Evolutionary conservation across 2,888 invertebrate species (phyloP), one percentile per base, ranked within the genome.

Genomic region (Disparrhopalites patrizii): DNA sequence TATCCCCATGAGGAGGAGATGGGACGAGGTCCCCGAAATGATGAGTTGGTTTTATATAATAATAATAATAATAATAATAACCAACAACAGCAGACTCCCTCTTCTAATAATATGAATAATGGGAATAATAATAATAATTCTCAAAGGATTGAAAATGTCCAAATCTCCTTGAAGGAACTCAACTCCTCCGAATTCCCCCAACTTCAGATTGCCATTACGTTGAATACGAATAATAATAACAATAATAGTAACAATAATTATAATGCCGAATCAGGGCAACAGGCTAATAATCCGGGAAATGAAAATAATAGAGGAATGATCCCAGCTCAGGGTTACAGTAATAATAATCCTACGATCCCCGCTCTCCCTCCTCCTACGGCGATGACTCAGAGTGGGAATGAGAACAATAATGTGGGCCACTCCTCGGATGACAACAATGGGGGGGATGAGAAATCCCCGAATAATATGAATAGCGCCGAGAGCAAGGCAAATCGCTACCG

Each of bases 151-250:
- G 75, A 75, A 62, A 75, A 75, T 67, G 75, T 75, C 0, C 74
- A 74, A 62, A 75, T 75, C 60, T 75, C 74, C 5, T 63, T 75
- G 20, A 74, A 72, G 55, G 74, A 75, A 47, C 57, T 73, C 20
- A 73, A 62, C 55, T 68, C 69, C 0, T 72, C 74, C 0, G 62
- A 62, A n/a, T 72, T 72, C 40, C 73, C 74, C 56, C 75, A 75
- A 50, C 68, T 75, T 2, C 75, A 75, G 65, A 75, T 75, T 52
- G 75, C 75, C 47, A 75, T 74, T 47, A 75, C 75, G 15, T 65
- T 74, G 20, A 75, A 74, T 60, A 73, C 75, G 43, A 73, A 72
- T 62, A 70, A 68, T 56, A 51, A 33, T 8, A 55, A 63, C 50
- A 68, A 54, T 57, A 65, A 65, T 40, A 54, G 30, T 62, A 58